These are phyloP conservation scores for Siphamia tubifer DNA, from an alignment of 2,113 vertebrate genomes.

Conservation along the genomic window DNA sequence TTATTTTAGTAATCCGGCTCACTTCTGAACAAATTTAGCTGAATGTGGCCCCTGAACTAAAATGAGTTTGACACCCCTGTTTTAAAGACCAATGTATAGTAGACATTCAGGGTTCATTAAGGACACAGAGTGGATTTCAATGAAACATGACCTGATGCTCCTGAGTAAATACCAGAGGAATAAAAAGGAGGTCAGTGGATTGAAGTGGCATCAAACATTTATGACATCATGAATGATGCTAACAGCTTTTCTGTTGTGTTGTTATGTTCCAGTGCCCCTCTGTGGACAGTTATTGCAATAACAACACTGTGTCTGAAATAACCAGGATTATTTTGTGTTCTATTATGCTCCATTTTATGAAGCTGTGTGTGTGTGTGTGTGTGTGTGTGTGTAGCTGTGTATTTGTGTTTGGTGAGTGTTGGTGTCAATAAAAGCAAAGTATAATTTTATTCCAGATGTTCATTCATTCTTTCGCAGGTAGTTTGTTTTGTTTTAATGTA, in stretches of 20 bases:
- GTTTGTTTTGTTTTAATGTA: background rate
- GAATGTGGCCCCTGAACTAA: too few relatives aligned
- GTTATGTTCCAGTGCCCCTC: slow-evolving; percentile 63
- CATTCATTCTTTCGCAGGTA: background rate
- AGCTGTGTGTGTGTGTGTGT: background rate
- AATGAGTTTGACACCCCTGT: too few relatives aligned
- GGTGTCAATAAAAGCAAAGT: background rate
- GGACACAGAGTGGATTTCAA: slow-evolving; percentile 18
- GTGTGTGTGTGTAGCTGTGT: background rate
- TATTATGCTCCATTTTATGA: slow-evolving; percentile 5
- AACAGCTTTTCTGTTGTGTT: background rate
- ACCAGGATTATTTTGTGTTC: too few relatives aligned
- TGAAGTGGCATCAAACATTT: slow-evolving; percentile 72
- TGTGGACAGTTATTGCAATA: slow-evolving; percentile 72
- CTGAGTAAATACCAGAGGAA: slow-evolving; percentile 57
- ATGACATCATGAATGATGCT: slow-evolving; percentile 56
- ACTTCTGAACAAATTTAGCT: too few relatives aligned
- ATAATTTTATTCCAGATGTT: background rate
- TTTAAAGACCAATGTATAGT: background rate
- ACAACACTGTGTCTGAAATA: slow-evolving; percentile 35
- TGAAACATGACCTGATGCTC: slow-evolving; percentile 22
- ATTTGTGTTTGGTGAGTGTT: background rate
- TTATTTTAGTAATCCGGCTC: too few relatives aligned
- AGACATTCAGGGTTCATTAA: slow-evolving; percentile 11
- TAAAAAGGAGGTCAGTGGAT: slow-evolving; percentile 75